Evolutionary conservation across 2,113 vertebrate genomes (phyloP).

Genomic region (Dicaeum eximium): DNA sequence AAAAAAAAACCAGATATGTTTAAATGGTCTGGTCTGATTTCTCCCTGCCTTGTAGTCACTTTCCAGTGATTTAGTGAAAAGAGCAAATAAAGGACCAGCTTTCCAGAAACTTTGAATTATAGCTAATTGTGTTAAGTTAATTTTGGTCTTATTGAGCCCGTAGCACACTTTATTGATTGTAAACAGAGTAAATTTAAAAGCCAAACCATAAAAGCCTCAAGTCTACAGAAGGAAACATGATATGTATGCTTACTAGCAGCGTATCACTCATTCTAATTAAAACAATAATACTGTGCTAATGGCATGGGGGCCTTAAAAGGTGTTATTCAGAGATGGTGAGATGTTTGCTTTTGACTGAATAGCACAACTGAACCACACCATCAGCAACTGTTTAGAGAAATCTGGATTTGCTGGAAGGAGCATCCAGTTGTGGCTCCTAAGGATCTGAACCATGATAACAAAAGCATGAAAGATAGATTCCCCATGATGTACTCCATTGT

Average conservation of each 20-base stretch:
- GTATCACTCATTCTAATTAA: conserved; percentile 49
- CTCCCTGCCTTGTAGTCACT: background rate
- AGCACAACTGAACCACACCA: background rate
- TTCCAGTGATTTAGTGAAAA: background rate
- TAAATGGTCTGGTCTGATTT: background rate
- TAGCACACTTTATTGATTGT: conserved; percentile 16
- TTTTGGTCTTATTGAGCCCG: conserved; percentile 17
- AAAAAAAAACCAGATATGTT: background rate
- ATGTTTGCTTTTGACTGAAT: background rate
- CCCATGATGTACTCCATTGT: background rate
- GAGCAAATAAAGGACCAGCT: background rate
- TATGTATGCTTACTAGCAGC: background rate
- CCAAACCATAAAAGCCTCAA: conserved; percentile 38
- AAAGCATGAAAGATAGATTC: background rate
- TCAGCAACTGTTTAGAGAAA: background rate
- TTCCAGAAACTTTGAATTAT: conserved; percentile 28
- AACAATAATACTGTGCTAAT: conserved; percentile 40
- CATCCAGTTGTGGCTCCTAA: background rate
- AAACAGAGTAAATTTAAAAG: conserved; percentile 45
- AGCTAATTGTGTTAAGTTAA: conserved; percentile 36
- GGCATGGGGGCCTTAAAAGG: background rate
- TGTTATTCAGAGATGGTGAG: background rate
- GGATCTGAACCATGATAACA: background rate
- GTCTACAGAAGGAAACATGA: conserved; percentile 36
- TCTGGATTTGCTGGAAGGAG: background rate